A percentile compares a stretch with the other conserved stretches of the same genome.
phyloP scores from a whole-genome alignment of 2,797 vertebrate species.

The Gymnocypris eckloni region DNA sequence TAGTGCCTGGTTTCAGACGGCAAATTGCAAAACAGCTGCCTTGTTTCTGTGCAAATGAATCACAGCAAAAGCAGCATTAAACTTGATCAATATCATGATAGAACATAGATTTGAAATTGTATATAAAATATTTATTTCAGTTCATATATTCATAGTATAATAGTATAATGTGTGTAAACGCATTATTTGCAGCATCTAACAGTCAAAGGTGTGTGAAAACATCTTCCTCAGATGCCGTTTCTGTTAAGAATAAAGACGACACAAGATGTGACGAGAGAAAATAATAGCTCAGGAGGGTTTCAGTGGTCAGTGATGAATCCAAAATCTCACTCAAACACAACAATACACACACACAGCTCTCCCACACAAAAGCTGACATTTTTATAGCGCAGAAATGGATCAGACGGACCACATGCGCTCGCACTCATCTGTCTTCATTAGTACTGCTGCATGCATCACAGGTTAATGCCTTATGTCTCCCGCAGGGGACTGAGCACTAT shows the following conservation, averaged over 20 bases:
- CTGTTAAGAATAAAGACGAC: neutral
- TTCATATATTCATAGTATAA: neutral
- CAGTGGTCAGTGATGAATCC: neutral
- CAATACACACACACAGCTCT: neutral
- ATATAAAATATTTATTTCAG: neutral
- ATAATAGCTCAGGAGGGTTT: neutral
- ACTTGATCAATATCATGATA: neutral
- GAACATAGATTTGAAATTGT: neutral
- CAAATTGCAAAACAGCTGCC: no score
- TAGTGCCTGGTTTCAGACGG: neutral
- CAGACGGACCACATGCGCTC: constrained; percentile 37
- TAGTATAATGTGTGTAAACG: neutral
- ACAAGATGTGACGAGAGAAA: neutral
- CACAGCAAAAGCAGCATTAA: neutral
- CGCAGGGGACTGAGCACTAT: constrained; percentile 69
- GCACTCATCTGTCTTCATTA: constrained; percentile 84
- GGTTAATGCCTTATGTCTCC: constrained; percentile 81
- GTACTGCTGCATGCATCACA: constrained; percentile 79
- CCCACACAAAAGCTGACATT: neutral
- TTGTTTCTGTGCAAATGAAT: neutral
- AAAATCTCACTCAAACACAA: neutral
- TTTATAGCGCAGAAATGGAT: neutral
- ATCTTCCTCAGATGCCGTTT: neutral
- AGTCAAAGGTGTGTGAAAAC: neutral
- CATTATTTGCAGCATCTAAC: neutral